Evolutionary conservation across 2,113 vertebrate species (phyloP).

Genomic region (Lepus europaeus): DNA sequence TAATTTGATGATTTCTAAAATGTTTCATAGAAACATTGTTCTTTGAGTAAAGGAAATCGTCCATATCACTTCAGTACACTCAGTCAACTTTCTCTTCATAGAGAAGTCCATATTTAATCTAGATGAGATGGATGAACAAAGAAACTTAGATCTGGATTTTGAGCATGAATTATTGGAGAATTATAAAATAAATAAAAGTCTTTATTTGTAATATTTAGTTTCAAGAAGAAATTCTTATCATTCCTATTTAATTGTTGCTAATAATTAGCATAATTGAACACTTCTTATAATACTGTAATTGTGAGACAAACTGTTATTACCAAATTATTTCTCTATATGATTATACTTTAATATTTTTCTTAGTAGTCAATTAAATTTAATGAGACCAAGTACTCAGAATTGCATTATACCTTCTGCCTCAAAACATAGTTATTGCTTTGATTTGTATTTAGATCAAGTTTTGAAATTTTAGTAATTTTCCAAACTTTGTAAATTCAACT

Average conservation of each 20-base stretch:
- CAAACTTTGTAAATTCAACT: not conserved
- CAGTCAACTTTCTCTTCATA: constrained; percentile 37
- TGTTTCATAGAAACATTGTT: not conserved
- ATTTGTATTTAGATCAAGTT: constrained; percentile 2
- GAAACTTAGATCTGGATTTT: not conserved
- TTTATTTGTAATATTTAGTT: not conserved
- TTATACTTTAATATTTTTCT: constrained; percentile 26
- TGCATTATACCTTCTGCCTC: not conserved
- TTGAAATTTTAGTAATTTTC: not conserved
- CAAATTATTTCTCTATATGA: not conserved
- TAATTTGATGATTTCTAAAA: constrained; percentile 14
- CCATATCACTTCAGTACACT: constrained; percentile 36
- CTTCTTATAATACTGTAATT: not conserved
- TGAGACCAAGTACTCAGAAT: not conserved
- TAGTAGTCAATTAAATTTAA: not conserved
- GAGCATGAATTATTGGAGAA: not conserved
- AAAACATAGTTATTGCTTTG: not conserved
- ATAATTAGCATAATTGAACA: not conserved
- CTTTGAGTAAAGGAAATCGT: constrained; percentile 58
- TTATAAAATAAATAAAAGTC: not conserved
- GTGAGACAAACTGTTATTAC: not conserved
- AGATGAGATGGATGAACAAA: not conserved
- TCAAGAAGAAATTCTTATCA: not conserved
- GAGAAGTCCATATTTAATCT: not conserved
- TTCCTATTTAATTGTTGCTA: not conserved